A percentile compares a stretch with the other conserved stretches of the same genome.
Conservation (phyloP, 2,113 vertebrate species). For the Pangasianodon hypophthalmus region DNA sequence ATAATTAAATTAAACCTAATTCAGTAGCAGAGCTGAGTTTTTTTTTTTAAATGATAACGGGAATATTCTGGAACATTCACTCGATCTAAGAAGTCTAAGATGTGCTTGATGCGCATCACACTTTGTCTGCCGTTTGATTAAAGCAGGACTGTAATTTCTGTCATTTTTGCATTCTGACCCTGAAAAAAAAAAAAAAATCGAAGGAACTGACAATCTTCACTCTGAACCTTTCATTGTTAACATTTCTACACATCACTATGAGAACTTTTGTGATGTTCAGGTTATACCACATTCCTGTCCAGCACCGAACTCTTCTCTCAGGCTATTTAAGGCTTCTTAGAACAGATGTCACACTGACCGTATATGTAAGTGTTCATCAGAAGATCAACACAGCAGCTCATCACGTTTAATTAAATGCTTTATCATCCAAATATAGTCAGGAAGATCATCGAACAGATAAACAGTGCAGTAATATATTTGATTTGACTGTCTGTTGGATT, state of each 20-base stretch:
- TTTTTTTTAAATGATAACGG: no score
- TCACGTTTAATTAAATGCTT: slow-evolving; percentile 13
- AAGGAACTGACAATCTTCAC: neutral
- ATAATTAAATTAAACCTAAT: neutral
- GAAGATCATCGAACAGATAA: slow-evolving; percentile 8
- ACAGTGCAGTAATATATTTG: neutral
- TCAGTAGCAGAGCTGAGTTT: neutral
- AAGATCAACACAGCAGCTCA: neutral
- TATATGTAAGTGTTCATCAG: slow-evolving; percentile 15
- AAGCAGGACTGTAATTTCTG: neutral
- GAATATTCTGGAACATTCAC: neutral
- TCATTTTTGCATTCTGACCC: neutral
- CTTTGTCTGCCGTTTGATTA: neutral
- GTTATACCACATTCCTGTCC: slow-evolving; percentile 3
- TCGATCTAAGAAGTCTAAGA: neutral
- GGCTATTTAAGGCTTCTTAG: slow-evolving; percentile 28
- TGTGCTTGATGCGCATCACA: neutral
- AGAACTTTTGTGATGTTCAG: neutral
- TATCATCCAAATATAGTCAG: slow-evolving; percentile 4
- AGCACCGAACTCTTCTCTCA: neutral
- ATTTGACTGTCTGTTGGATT: neutral
- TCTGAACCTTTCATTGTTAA: neutral
- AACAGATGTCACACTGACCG: neutral
- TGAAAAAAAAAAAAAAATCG: neutral
- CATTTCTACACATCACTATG: neutral